Base-by-base conservation (phyloP, 2,888 invertebrate species). In the Fabriciana adippe region DNA sequence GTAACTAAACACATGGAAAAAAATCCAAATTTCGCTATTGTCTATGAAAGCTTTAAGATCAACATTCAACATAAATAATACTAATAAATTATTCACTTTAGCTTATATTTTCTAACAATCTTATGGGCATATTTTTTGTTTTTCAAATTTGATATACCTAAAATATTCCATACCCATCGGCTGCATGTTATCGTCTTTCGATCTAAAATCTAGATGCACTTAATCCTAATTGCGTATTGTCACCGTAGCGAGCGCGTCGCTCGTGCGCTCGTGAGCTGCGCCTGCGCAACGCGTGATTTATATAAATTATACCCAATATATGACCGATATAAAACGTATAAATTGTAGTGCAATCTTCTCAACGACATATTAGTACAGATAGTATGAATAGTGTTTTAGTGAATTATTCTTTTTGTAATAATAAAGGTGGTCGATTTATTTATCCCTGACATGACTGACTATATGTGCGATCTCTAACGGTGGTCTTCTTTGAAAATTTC, bases 151-250 rank as follows among this genome's bases (percentile, higher is more conserved):
- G 35, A 11, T 8, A 11, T 11, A 41, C 11, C 35, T 15, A 13
- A 26, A 50, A 50, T 60, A n/a, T 26, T 18, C 50, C 51, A 2
- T 51, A 16, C 18, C 35, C 35, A 41, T 41, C 35, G 16, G 35
- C 50, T 47, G 5, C 48, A 61, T 15, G 51, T 41, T 55, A 60
- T 57, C 65, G 61, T 45, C 62, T 59, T 48, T 55, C 26, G 63
- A 59, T 63, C 66, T 50, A 64, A 54, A 61, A 69, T 66, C 63
- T 59, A 69, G 56, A 65, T 67, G 67, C 73, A 71, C 73, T 70
- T 79, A 80, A 81, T 80, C 81, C 85, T 87, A 87, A 88, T 88
- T 86, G 86, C 80, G 75, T 82, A 83, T 86, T 88, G 88, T 88
- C 81, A 78, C 77, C 78, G 70, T 66, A 71, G 72, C 73, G 59